Conservation (phyloP, 2,888 invertebrate genomes). For the Lepidonotus clava region DNA sequence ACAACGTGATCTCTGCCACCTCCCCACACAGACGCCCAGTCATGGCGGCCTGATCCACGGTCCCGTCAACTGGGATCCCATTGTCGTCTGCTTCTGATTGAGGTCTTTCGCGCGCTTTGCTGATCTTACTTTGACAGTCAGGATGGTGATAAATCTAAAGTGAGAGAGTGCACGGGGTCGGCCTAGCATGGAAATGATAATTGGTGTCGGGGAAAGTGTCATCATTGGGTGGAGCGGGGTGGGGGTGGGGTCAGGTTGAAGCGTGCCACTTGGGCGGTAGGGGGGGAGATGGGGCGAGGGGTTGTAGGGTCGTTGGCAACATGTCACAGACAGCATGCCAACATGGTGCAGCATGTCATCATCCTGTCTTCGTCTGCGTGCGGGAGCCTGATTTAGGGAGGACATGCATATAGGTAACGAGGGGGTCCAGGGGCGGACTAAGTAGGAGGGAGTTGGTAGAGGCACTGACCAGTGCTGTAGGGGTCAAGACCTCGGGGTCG, state of each 20-base stretch:
- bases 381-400: neutral
- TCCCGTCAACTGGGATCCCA: constrained; percentile 6
- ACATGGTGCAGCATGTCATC: neutral
- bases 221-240: neutral
- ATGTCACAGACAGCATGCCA: neutral
- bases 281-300: neutral
- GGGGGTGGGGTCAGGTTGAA: neutral
- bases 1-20: too few relatives aligned
- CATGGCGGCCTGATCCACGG: too few relatives aligned
- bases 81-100: constrained; percentile 6
- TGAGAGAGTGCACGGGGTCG: neutral
- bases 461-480: too few relatives aligned
- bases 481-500: too few relatives aligned
- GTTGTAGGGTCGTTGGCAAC: neutral
- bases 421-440: neutral
- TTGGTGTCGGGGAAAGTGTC: neutral
- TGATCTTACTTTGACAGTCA: neutral
- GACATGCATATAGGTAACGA: neutral
- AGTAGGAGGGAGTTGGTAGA: neutral
- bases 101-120: neutral
- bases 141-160: neutral
- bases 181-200: neutral
- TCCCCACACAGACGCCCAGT: too few relatives aligned
- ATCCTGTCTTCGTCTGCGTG: constrained; percentile 4
- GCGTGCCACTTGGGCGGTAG: neutral